A percentile compares a stretch with the other conserved stretches of the same genome.
Conservation (phyloP, 2,113 vertebrate genomes). For the Eudyptes chrysolophus region DNA sequence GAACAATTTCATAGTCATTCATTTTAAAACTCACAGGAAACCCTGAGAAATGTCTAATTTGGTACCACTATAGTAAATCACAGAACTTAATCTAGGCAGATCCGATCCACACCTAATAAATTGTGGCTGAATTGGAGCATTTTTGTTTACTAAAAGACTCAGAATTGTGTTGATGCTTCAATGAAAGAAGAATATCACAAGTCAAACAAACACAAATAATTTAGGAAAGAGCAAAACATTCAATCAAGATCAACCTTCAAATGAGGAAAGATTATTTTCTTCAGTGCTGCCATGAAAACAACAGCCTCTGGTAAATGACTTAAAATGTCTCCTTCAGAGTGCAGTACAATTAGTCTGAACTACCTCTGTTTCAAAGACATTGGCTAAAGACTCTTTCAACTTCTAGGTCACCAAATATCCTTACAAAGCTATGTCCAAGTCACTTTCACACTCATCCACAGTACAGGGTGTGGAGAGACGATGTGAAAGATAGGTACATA, state of each 20-base stretch:
- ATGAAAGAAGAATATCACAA: background rate
- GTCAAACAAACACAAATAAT: background rate
- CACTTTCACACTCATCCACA: background rate
- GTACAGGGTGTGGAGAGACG: background rate
- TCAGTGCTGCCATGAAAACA: background rate
- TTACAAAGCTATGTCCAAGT: background rate
- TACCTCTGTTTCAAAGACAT: background rate
- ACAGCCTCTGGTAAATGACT: background rate
- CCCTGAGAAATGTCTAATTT: background rate
- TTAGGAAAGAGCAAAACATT: background rate
- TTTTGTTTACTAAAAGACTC: background rate
- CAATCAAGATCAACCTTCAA: background rate
- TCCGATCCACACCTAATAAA: background rate
- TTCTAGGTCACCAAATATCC: background rate
- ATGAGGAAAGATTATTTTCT: background rate
- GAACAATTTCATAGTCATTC: background rate
- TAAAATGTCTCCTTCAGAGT: background rate
- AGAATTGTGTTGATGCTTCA: background rate
- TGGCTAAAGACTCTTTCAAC: background rate
- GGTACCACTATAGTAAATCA: background rate
- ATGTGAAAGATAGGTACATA: background rate
- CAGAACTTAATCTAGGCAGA: background rate
- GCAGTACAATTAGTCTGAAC: background rate
- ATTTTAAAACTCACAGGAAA: background rate
- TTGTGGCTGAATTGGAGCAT: background rate